Conservation (phyloP, 2,888 invertebrate genomes). For the Himalopsyche japonica region DNA sequence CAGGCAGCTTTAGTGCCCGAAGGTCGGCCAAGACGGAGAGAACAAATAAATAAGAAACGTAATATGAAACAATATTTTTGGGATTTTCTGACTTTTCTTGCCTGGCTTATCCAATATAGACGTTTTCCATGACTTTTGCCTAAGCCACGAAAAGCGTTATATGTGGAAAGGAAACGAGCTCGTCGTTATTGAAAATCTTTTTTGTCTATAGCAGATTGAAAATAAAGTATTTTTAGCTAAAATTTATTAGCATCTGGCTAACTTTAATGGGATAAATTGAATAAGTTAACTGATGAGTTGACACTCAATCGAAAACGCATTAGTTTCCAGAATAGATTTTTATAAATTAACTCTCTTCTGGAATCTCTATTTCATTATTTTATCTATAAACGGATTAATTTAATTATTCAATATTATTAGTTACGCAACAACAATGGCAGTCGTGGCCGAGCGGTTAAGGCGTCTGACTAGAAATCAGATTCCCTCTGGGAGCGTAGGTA, state of each 20-base stretch:
- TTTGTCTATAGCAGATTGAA: background rate
- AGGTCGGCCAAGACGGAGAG: background rate
- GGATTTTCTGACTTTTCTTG: constrained; percentile 7
- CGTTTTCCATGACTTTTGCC: background rate
- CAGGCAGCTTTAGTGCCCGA: constrained; percentile 2
- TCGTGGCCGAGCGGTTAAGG: constrained; percentile 88
- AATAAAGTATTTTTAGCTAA: background rate
- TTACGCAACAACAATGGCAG: constrained; percentile 55
- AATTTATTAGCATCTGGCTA: background rate
- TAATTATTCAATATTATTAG: too few species aligned
- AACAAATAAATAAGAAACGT: constrained; percentile 23
- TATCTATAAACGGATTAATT: too few species aligned
- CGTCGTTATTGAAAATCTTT: background rate
- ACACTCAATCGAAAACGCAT: too few species aligned
- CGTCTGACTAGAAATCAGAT: constrained; percentile 89
- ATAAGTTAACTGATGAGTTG: too few species aligned
- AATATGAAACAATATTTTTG: constrained; percentile 18
- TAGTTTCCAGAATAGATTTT: too few species aligned
- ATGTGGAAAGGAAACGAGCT: background rate
- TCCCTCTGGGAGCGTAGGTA: constrained; percentile 90
- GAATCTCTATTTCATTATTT: too few species aligned
- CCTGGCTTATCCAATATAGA: background rate
- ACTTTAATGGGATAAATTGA: too few species aligned
- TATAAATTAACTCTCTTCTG: too few species aligned
- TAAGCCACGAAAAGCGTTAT: background rate